Evolutionary conservation across 2,797 vertebrate species (phyloP), one percentile per base, ranked within the genome.

Genomic region (Squalus acanthias): DNA sequence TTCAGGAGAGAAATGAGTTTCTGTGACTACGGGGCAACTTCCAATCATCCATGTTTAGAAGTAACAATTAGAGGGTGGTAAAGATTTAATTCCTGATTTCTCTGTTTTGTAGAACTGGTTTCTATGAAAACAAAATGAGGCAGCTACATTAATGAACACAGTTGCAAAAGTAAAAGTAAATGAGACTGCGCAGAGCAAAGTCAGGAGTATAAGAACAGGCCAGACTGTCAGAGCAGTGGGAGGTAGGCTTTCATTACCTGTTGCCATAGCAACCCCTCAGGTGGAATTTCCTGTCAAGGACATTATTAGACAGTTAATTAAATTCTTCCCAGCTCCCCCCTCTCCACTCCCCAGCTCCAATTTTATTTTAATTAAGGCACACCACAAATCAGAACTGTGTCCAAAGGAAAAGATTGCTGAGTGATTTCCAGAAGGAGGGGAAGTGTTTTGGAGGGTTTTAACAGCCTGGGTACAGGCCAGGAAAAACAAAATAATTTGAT

Each of bases 251-350:
- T 76, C 13, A 33, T 60, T 33, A 50, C 72, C 26, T 74, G 94
- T 95, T 74, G 97, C 96, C 96, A 97, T 97, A 96, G 97, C 97
- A 97, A 97, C 96, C 97, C 96, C 97, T 97, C 96, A 97, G 97
- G 97, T 97, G 96, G 96, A 96, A 96, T 97, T 97, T 97, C 97
- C 97, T 97, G 97, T 96, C 97, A 96, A 96, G 96, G 97, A 97
- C 97, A 97, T 96, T 97, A 97, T 96, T 96, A 13, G 97, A 97
- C 96, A 97, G 97, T 97, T 98, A 96, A 97, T 97, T 97, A 97
- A 97, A 97, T 96, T 97, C 96, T 74, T 74, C 46, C n/a, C 22
- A 39, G 63, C 63, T 65, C 33, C 63, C 3, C 88, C 63, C n/a
- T 1, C 17, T 15, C 39, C 39, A n/a, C n/a, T 17, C 96, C 4